A percentile compares a stretch with the other conserved stretches of the same genome.
phyloP scores from a whole-genome alignment of 2,797 vertebrate genomes.

The Poeciliopsis infans region DNA sequence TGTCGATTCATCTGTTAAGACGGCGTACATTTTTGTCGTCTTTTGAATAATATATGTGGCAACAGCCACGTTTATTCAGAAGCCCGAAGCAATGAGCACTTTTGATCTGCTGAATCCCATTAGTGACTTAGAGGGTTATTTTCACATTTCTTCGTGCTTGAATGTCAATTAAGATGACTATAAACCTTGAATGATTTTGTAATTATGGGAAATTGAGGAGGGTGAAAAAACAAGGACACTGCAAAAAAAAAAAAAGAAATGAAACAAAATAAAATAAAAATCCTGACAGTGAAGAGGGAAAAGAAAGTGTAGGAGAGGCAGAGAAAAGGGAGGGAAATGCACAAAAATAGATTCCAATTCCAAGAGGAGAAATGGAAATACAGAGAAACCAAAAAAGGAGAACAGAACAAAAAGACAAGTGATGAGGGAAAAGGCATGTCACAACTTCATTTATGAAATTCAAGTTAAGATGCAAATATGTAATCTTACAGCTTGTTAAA shows the following conservation, averaged over 20 bases:
- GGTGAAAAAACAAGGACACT: slow-evolving; percentile 46
- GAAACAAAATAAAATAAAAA: neutral
- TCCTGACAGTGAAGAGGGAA: slow-evolving; percentile 34
- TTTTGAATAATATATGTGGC: slow-evolving; percentile 9
- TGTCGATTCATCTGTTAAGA: slow-evolving; percentile 24
- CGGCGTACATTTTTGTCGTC: slow-evolving; percentile 12
- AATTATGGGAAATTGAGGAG: slow-evolving; percentile 70
- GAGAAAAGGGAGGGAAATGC: slow-evolving; percentile 24
- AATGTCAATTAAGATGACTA: slow-evolving; percentile 82
- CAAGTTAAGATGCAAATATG: neutral
- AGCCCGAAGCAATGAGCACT: slow-evolving; percentile 14
- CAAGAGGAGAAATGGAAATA: slow-evolving; percentile 60
- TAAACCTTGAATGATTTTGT: slow-evolving; percentile 81
- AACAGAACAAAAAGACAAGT: slow-evolving; percentile 34
- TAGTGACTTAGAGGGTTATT: slow-evolving; percentile 53
- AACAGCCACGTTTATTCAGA: slow-evolving; percentile 35
- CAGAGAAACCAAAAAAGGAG: slow-evolving; percentile 48
- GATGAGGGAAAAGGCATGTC: slow-evolving; percentile 29
- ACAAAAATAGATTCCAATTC: slow-evolving; percentile 74
- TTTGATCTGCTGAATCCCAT: slow-evolving; percentile 53
- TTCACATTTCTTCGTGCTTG: slow-evolving; percentile 68
- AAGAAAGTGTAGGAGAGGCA: slow-evolving; percentile 3
- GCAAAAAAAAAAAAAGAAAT: slow-evolving; percentile 22
- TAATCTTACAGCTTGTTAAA: slow-evolving; percentile 7
- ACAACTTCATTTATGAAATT: slow-evolving; percentile 7